Evolutionary conservation across 2,888 invertebrate genomes (phyloP).

Genomic region (Caradrina clavipalpis): DNA sequence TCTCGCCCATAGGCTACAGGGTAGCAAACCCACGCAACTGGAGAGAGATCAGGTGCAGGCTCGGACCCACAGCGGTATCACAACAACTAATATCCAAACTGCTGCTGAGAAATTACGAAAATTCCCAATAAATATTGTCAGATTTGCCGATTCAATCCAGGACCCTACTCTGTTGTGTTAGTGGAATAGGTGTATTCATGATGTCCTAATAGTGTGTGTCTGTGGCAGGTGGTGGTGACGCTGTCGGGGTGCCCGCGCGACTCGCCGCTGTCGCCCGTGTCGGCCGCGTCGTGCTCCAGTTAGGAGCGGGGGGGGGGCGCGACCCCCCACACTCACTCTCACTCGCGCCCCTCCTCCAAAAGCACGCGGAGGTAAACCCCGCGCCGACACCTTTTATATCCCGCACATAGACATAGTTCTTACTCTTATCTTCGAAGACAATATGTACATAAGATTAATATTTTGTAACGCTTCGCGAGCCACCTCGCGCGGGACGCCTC

Average conservation of each 20-base stretch:
- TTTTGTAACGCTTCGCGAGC: constrained; percentile 86
- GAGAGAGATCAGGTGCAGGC: too few species aligned
- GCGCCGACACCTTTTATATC: constrained; percentile 78
- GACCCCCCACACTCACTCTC: constrained; percentile 89
- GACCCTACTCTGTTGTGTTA: too few species aligned
- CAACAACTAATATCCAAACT: too few species aligned
- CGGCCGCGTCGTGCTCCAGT: constrained; percentile 98
- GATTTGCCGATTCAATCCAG: too few species aligned
- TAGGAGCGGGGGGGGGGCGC: constrained; percentile 93
- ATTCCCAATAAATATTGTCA: too few species aligned
- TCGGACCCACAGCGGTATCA: too few species aligned
- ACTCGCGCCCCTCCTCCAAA: constrained; percentile 90
- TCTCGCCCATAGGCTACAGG: too few species aligned
- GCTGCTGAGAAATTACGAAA: neutral
- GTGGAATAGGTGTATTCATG: too few species aligned
- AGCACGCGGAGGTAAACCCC: constrained; percentile 89
- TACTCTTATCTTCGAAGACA: constrained; percentile 90
- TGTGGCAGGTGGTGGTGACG: constrained; percentile 93
- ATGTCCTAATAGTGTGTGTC: constrained; percentile 7
- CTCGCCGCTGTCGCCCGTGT: constrained; percentile 96
- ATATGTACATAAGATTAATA: constrained; percentile 91
- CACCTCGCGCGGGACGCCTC: constrained; percentile 70
- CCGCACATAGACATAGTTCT: constrained; percentile 84
- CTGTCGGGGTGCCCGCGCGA: constrained; percentile 97
- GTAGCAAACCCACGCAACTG: too few species aligned